Base-by-base conservation (phyloP, 1,140 invertebrate genomes). In the Sweltsa coloradensis region DNA sequence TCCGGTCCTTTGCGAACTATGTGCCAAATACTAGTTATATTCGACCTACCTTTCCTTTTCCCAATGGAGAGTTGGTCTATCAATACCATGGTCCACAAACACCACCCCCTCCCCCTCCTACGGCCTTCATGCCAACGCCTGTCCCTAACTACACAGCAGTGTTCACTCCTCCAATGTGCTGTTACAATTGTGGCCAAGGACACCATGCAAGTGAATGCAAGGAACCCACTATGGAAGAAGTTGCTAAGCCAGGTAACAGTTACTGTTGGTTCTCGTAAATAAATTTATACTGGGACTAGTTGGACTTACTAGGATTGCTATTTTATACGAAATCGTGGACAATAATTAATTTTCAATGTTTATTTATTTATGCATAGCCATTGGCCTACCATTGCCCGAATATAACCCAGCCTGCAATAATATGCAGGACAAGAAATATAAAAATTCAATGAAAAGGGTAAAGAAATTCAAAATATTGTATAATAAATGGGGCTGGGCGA, bases 181-280 rank as follows among this genome's bases (percentile, higher is more conserved):
- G 78, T 56, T 85, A 78, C 63, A 87, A 87, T 58, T 87, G 83
- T 64, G 83, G 83, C 29, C 70, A 74, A 40, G 81, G 69, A 44
- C 89, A 94, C 62, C 68, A 74, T n/a, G 85, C 85, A 1, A 65
- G 72, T 49, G 88, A 91, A 27, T 94, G 89, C 62, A 81, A 82
- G 52, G 85, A 89, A 60, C 78, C 79, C 44, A 86, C 84, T 5
- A 88, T 91, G 74, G 88, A 93, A 60, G 85, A 89, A 63, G 79
- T 89, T 59, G 88, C 84, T n/a, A 76, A 71, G 54, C 63, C 67
- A 70, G 72, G 72, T 75, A 56, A 53, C 47, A 51, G 50, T 23
- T 16, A 11, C 9, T 42, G 3, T 13, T 2, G 11, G 14, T 18
- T 26, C 25, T 5, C 14, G 14, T 21, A 41, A 5, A 18, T 41